Conservation (phyloP, 1,140 invertebrate genomes). For the Drosophila saltans region DNA sequence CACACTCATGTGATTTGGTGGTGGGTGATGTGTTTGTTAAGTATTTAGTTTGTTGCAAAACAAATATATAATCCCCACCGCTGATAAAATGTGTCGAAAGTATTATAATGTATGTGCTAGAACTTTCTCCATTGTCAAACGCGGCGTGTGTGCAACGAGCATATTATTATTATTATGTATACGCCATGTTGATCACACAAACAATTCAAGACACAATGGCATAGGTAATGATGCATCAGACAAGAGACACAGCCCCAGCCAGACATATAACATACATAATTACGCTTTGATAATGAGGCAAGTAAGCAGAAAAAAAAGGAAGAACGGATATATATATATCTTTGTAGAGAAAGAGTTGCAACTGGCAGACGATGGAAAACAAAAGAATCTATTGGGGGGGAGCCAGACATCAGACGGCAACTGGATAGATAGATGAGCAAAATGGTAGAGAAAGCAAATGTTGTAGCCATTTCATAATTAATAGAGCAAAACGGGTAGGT, state of each 20-base stretch:
- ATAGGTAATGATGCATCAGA: slow-evolving; percentile 63
- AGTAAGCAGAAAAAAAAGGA: slow-evolving; percentile 38
- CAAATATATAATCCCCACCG: slow-evolving; percentile 53
- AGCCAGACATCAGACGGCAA: slow-evolving; percentile 35
- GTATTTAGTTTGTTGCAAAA: slow-evolving; percentile 58
- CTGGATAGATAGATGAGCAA: slow-evolving; percentile 34
- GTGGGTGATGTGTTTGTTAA: slow-evolving; percentile 29
- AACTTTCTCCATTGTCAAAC: slow-evolving; percentile 54
- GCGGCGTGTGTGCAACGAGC: slow-evolving; percentile 45
- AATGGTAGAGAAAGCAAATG: slow-evolving; percentile 33
- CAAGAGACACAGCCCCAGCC: slow-evolving; percentile 12
- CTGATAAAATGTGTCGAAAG: slow-evolving; percentile 58
- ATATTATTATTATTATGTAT: slow-evolving; percentile 26
- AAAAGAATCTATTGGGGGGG: slow-evolving; percentile 69
- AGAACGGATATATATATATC: too few species aligned
- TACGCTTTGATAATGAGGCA: slow-evolving; percentile 78
- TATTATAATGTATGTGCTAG: slow-evolving; percentile 30
- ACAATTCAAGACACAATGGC: slow-evolving; percentile 57
- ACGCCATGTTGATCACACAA: slow-evolving; percentile 18
- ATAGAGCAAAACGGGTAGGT: slow-evolving; percentile 45
- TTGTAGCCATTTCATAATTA: slow-evolving; percentile 76
- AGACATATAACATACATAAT: slow-evolving; percentile 47
- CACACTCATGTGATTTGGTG: neutral
- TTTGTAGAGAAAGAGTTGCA: slow-evolving; percentile 33
- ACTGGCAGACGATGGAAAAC: slow-evolving; percentile 64